Conservation (phyloP, 2,113 vertebrate genomes). For the Arothron firmamentum region DNA sequence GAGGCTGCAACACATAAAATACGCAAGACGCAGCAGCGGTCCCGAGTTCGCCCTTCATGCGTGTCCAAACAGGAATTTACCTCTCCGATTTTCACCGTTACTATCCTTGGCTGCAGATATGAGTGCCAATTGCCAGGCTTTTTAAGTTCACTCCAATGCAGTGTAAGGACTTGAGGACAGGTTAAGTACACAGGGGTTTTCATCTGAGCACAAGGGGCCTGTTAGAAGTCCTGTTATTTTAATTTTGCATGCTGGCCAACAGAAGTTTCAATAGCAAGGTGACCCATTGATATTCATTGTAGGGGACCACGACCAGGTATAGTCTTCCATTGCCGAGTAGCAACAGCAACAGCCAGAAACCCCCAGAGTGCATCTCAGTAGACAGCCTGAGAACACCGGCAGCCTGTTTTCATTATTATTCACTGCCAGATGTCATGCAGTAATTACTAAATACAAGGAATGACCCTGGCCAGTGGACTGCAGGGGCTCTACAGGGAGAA, state of each 20-base stretch:
- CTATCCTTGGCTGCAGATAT: conserved; percentile 34
- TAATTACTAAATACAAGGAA: conserved; percentile 55
- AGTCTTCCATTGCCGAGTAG: conserved; percentile 28
- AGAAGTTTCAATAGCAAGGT: conserved; percentile 19
- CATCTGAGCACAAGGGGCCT: conserved; percentile 3
- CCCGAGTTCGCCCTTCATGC: conserved; percentile 19
- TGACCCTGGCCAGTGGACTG: conserved; percentile 44
- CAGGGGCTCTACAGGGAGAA: conserved; percentile 44
- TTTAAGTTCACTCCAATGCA: conserved; percentile 35
- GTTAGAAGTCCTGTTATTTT: neutral
- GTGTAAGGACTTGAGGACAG: conserved; percentile 19
- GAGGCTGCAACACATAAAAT: conserved; percentile 26
- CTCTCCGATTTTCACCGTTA: conserved; percentile 33
- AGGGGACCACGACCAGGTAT: conserved; percentile 18
- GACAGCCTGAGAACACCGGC: conserved; percentile 16
- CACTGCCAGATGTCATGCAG: conserved; percentile 21
- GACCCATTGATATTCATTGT: conserved; percentile 34
- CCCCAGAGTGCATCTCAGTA: neutral
- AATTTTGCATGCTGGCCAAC: neutral
- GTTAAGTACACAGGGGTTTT: conserved; percentile 25
- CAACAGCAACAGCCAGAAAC: conserved; percentile 17
- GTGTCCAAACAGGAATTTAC: conserved; percentile 33
- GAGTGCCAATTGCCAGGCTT: conserved; percentile 32
- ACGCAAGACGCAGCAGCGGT: conserved; percentile 6
- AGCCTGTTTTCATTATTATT: conserved; percentile 36